Evolutionary conservation across 2,888 invertebrate genomes (phyloP), one percentile per base, ranked within the genome.

Genomic region (Euzophera pinguis): DNA sequence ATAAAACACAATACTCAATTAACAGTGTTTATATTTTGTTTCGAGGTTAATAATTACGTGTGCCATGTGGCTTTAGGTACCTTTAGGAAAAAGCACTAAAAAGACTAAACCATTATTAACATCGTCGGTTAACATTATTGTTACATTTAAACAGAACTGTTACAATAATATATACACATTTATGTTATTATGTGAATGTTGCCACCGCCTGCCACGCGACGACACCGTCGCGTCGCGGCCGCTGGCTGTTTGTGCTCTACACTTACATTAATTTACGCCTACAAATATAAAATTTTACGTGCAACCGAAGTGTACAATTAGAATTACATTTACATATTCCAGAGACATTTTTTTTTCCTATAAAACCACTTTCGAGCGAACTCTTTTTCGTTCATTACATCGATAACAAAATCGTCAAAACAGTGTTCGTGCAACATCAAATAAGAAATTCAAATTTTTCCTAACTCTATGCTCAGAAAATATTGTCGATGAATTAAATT

Each of bases 21-120:
- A 90, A 89, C 89, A 90, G 87, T 87, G 88, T 89, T 88, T 89
- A 89, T 89, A 89, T 87, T 51, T 88, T 81, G 84, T 83, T 84
- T 84, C 78, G 84, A 85, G 85, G 82, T 85, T 88, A 87, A 86
- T 84, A 84, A 51, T 84, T 83, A 87, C 71, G 78, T 81, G 85
- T 75, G 84, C 88, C 85, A 57, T 77, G 73, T 74, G 85, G 86
- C 88, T 75, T 43, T 80, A 76, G 79, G 79, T 83, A 84, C 80
- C 81, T 78, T 82, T 76, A 79, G 67, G 78, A 76, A 78, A 75
- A 84, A 86, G 81, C 81, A 83, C 83, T 81, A 81, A 84, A 75
- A 81, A 76, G 73, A 75, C 78, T 84, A 85, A 85, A 84, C 80
- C 73, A 80, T 82, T 74, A 76, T 78, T 73, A 83, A 84, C 82